phyloP scores from a whole-genome alignment of 2,888 invertebrate genomes.

The Lepidocyrtoides sp. region DNA sequence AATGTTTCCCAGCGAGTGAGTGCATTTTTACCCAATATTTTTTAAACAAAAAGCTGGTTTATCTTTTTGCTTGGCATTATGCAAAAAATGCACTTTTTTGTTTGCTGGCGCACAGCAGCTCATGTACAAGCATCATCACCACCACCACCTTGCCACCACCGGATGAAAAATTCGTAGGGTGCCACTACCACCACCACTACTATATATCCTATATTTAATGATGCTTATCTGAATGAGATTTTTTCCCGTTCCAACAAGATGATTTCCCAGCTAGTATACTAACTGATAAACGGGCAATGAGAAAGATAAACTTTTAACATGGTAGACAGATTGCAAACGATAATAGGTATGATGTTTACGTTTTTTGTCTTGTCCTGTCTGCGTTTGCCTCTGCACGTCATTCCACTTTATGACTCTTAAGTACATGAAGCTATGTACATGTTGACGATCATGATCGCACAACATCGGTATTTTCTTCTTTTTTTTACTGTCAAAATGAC shows the following conservation, averaged over 20 bases:
- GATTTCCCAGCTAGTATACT: neutral
- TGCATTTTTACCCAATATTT: slow-evolving; percentile 30
- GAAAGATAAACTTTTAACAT: neutral
- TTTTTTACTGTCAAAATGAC: slow-evolving; percentile 46
- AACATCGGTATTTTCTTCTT: neutral
- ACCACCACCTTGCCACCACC: neutral
- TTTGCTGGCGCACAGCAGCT: no score
- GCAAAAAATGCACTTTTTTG: neutral
- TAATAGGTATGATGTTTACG: no score
- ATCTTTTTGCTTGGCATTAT: neutral
- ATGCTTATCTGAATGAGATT: slow-evolving; percentile 24
- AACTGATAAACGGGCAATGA: slow-evolving; percentile 1
- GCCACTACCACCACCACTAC: slow-evolving; percentile 1
- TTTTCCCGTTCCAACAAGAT: slow-evolving; percentile 13
- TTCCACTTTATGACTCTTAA: slow-evolving; percentile 4
- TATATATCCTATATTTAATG: neutral
- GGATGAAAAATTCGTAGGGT: slow-evolving; percentile 33
- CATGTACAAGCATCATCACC: no score
- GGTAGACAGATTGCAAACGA: slow-evolving; percentile 42
- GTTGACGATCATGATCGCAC: neutral
- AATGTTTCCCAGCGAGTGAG: neutral
- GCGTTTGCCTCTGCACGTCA: neutral
- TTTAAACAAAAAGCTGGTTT: slow-evolving; percentile 14
- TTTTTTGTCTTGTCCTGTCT: no score
- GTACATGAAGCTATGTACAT: slow-evolving; percentile 28